These are phyloP conservation scores for Habroteleia sp. DNA, from an alignment of 2,888 invertebrate genomes.

Conservation along the genomic window DNA sequence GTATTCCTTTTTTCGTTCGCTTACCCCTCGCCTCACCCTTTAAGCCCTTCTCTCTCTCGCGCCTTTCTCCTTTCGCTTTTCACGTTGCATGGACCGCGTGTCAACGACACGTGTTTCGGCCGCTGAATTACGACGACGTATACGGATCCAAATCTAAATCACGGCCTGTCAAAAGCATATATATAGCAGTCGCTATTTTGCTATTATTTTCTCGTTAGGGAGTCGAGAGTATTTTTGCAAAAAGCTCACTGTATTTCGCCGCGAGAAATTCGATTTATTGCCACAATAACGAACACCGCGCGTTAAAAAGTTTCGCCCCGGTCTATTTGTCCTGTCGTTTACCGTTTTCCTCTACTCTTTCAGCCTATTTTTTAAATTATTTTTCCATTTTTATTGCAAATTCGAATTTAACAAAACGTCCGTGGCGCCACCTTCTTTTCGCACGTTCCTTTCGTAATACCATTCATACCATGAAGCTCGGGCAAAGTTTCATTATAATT, in stretches of 20 bases:
- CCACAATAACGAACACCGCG: constrained; percentile 59
- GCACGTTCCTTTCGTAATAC: too few species aligned
- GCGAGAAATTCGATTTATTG: constrained; percentile 62
- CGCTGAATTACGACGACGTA: constrained; percentile 61
- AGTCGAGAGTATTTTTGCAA: constrained; percentile 63
- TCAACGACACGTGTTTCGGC: constrained; percentile 66
- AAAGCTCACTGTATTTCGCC: constrained; percentile 60
- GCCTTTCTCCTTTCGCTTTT: constrained; percentile 51
- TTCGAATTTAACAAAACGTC: too few species aligned
- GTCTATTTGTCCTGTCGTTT: too few species aligned
- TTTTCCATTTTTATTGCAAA: constrained; percentile 5
- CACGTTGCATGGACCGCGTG: constrained; percentile 58
- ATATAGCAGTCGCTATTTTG: constrained; percentile 57
- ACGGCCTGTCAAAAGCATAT: constrained; percentile 66
- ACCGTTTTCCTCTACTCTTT: constrained; percentile 10
- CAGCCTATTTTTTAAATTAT: constrained; percentile 1
- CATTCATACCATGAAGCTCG: too few species aligned
- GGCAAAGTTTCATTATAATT: too few species aligned
- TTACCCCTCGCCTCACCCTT: background rate
- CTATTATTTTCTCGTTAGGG: constrained; percentile 64
- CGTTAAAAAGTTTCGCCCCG: constrained; percentile 51
- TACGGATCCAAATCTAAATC: constrained; percentile 66
- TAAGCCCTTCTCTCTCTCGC: constrained; percentile 7
- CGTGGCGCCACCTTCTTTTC: too few species aligned
- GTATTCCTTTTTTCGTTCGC: constrained; percentile 12